Evolutionary conservation across 2,797 vertebrate genomes (phyloP), one percentile per base, ranked within the genome.

Genomic region (Pseudocheirus occidentalis): DNA sequence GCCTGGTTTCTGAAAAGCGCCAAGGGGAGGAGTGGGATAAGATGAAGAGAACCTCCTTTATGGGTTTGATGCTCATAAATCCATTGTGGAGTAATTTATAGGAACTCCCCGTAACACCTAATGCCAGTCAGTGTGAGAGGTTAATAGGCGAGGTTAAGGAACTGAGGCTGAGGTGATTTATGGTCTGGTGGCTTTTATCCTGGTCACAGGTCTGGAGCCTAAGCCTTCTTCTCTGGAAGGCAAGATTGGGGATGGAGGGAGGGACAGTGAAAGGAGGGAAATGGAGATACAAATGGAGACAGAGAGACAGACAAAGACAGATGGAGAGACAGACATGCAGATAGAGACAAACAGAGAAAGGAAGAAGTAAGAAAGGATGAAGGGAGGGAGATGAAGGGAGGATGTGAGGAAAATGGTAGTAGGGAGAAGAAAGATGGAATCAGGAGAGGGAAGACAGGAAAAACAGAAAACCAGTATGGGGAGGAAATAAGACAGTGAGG

Each of bases 141-240:
- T 99, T 99, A 99, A 99, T 99, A 98, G 97, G 98, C 97, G 97
- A 98, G 98, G 98, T 99, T 98, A 99, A 98, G 98, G 98, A 98
- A 98, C 98, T 98, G 94, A 73, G 97, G 97, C 98, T 93, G 93
- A 96, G 95, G 97, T 99, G 98, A 99, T 99, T 99, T 99, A 99
- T 98, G 96, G 96, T 59, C 95, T 97, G 92, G 95, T 24, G 2
- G 97, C 98, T 98, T 98, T 99, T 97, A 98, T 99, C 98, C 98
- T 97, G 96, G 97, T 97, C 97, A 97, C 96, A 98, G 95, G 97
- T 97, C 97, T 96, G 95, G 97, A 98, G 97, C 97, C 95, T 59
- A 95, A 98, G 96, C 94, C 95, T 12, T 96, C 97, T 95, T 97
- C 97, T 97, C 97, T 94, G 95, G 96, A 98, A 55, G 13, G 90